A percentile compares a stretch with the other conserved stretches of the same genome.
These are phyloP conservation scores for Xiphophorus couchianus DNA, from an alignment of 2,113 vertebrate species.

Conservation along the genomic window DNA sequence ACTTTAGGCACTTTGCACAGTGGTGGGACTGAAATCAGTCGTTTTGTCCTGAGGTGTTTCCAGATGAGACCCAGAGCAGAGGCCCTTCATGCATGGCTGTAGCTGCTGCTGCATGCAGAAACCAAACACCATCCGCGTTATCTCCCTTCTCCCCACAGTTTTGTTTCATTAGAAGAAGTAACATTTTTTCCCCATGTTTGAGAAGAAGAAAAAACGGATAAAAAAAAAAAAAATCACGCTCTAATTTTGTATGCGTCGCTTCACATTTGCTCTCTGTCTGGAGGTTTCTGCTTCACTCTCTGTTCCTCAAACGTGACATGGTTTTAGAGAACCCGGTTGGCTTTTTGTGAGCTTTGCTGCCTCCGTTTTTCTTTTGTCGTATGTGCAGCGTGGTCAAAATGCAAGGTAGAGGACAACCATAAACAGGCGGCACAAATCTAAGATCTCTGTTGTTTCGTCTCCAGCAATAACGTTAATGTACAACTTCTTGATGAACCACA, in stretches of 20 bases:
- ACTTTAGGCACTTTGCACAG: slow-evolving; percentile 30
- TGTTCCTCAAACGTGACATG: slow-evolving; percentile 28
- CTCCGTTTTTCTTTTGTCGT: background rate
- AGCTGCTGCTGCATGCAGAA: background rate
- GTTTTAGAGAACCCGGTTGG: background rate
- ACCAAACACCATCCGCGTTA: background rate
- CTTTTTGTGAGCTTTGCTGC: background rate
- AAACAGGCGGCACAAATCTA: too few relatives aligned
- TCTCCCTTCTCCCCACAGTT: slow-evolving; percentile 18
- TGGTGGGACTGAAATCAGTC: slow-evolving; percentile 2
- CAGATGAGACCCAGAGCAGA: background rate
- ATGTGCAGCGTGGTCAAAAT: background rate
- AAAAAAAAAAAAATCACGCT: slow-evolving; percentile 22
- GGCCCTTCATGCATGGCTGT: slow-evolving; percentile 22
- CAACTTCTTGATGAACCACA: too few relatives aligned
- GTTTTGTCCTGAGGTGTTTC: slow-evolving; percentile 4
- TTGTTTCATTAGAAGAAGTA: slow-evolving; percentile 1
- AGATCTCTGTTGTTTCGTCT: too few relatives aligned
- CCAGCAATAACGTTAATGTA: too few relatives aligned
- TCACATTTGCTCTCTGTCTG: slow-evolving; percentile 51
- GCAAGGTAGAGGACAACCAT: too few relatives aligned
- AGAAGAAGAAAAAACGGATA: background rate
- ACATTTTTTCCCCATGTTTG: background rate
- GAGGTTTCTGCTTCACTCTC: slow-evolving; percentile 36
- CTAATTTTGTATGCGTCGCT: slow-evolving; percentile 43